These are phyloP conservation scores for Anguilla pacifica DNA, from an alignment of 2,797 vertebrate genomes.

Conservation along the genomic window DNA sequence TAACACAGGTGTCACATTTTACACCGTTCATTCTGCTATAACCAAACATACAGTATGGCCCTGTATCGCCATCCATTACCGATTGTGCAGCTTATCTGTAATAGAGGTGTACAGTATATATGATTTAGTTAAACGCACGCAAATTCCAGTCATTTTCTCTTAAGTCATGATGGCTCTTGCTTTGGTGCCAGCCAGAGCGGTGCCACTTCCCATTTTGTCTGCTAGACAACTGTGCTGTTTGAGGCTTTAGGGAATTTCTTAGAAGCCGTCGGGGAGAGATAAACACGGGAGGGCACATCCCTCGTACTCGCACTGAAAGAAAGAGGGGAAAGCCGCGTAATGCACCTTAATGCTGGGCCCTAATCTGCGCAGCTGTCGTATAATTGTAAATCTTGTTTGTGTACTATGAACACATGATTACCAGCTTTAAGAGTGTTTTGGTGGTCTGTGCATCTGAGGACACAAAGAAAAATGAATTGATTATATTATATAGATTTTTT, in stretches of 20 bases:
- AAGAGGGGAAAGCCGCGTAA: slow-evolving; percentile 13
- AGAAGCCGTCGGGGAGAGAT: slow-evolving; percentile 16
- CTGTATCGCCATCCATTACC: background rate
- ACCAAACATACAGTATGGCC: background rate
- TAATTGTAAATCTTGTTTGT: slow-evolving; percentile 26
- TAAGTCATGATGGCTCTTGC: slow-evolving; percentile 18
- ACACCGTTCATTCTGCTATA: background rate
- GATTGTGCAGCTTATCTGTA: background rate
- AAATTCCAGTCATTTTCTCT: slow-evolving; percentile 4
- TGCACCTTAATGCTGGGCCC: background rate
- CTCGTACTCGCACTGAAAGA: background rate
- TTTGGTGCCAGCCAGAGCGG: slow-evolving; percentile 13
- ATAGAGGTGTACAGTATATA: slow-evolving; percentile 1
- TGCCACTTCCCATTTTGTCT: slow-evolving; percentile 11
- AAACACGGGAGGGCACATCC: slow-evolving; percentile 19
- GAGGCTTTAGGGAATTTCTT: slow-evolving; percentile 7
- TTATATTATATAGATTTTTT: slow-evolving; percentile 17
- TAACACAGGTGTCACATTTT: background rate
- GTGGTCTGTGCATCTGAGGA: slow-evolving; percentile 15
- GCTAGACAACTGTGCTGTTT: slow-evolving; percentile 15
- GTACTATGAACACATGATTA: slow-evolving; percentile 18
- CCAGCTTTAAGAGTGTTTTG: slow-evolving; percentile 2
- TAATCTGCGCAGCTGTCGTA: slow-evolving; percentile 23
- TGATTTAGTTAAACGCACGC: background rate
- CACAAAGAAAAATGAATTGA: slow-evolving; percentile 15